A percentile compares a stretch with the other conserved stretches of the same genome.
These are phyloP conservation scores for Archocentrus centrarchus DNA, from an alignment of 2,113 vertebrate genomes.

Conservation along the genomic window DNA sequence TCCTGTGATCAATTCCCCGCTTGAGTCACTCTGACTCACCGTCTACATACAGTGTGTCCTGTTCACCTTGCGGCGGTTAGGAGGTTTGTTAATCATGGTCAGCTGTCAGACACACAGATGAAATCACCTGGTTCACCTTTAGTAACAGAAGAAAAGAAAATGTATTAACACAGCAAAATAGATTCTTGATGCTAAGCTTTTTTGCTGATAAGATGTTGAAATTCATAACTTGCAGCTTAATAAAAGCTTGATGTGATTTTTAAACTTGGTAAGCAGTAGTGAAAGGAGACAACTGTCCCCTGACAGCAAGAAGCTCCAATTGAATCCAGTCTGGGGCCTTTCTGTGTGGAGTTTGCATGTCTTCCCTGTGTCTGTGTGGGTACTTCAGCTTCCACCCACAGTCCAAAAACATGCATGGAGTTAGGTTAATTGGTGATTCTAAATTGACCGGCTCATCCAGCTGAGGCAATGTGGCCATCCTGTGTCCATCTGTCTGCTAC, in stretches of 20 bases:
- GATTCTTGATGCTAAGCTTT: not conserved
- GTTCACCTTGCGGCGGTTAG: not conserved
- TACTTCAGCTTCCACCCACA: no score
- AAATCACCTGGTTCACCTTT: not conserved
- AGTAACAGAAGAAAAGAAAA: not conserved
- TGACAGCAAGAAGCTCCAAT: no score
- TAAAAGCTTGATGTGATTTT: not conserved
- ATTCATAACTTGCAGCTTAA: not conserved
- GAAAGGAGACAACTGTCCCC: not conserved
- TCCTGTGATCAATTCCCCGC: not conserved
- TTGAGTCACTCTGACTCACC: constrained; percentile 35
- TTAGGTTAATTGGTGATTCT: no score
- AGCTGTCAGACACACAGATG: not conserved
- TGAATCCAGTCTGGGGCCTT: no score
- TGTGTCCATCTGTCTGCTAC: no score
- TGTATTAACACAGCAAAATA: not conserved
- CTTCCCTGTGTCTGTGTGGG: no score
- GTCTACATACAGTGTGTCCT: not conserved
- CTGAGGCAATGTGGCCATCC: no score
- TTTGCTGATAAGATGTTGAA: not conserved
- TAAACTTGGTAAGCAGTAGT: not conserved
- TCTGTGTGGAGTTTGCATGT: no score
- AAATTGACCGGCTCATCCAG: no score
- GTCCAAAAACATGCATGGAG: no score
- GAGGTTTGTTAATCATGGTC: not conserved